These are phyloP conservation scores for Amiota minor DNA, from an alignment of 2,888 invertebrate species.

Conservation along the genomic window DNA sequence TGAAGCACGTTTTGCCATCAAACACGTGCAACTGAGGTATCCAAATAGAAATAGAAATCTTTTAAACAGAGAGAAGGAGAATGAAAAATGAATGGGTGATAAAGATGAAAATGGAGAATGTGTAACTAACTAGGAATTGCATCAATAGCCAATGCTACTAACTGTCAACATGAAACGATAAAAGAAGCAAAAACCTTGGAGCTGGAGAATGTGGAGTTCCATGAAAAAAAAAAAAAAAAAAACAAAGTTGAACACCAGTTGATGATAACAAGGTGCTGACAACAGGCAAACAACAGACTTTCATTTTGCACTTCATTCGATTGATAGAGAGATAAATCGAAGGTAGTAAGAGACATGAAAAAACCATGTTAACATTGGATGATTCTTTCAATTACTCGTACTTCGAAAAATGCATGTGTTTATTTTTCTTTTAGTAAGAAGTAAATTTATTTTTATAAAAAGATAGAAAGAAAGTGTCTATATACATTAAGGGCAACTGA, in stretches of 20 bases:
- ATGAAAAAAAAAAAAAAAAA: constrained; percentile 40
- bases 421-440: no score
- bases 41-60: no score
- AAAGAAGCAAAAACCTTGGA: constrained; percentile 41
- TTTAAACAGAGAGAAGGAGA: background rate
- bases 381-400: no score
- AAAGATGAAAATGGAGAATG: no score
- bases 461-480: no score
- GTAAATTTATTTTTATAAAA: no score
- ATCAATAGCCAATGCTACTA: background rate
- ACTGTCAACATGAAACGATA: background rate
- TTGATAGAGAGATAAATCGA: no score
- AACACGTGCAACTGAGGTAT: background rate
- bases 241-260: constrained; percentile 25
- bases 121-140: background rate
- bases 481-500: no score
- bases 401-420: no score
- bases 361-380: no score
- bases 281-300: constrained; percentile 35
- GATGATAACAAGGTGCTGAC: constrained; percentile 51
- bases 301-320: constrained; percentile 11
- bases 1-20: constrained; percentile 52
- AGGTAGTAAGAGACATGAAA: no score
- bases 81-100: background rate
- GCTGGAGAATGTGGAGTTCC: constrained; percentile 53